Evolutionary conservation across 2,888 invertebrate genomes (phyloP).

Genomic region (Pardosa pseudoannulata): DNA sequence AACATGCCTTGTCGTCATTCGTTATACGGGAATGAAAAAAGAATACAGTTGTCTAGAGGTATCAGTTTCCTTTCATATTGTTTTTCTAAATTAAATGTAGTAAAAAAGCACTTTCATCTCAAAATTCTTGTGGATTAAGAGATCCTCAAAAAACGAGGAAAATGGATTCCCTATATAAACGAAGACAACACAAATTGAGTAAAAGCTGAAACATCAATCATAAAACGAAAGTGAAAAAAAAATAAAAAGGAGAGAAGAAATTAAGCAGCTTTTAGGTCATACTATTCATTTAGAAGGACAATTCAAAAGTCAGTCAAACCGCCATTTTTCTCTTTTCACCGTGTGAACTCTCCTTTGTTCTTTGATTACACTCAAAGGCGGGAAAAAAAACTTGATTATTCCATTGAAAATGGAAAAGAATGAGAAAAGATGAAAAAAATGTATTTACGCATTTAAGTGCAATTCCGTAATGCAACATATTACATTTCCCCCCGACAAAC

Average conservation of each 20-base stretch:
- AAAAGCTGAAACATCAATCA: conserved; percentile 63
- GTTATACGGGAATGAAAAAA: not conserved
- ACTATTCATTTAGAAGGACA: conserved; percentile 54
- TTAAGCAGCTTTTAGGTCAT: conserved; percentile 62
- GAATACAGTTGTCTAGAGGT: not conserved
- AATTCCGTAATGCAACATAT: conserved; percentile 59
- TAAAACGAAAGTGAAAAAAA: conserved; percentile 34
- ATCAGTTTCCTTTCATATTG: conserved; percentile 4
- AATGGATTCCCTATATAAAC: not conserved
- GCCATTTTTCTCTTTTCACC: conserved; percentile 33
- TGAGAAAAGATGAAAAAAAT: conserved; percentile 18
- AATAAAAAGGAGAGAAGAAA: conserved; percentile 22
- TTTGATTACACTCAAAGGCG: conserved; percentile 47
- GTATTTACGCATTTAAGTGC: conserved; percentile 64
- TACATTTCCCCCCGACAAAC: conserved; percentile 66
- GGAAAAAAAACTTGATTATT: conserved; percentile 31
- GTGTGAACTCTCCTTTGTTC: conserved; percentile 47
- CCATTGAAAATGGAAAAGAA: conserved; percentile 49
- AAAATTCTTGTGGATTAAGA: conserved; percentile 28
- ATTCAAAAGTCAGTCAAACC: conserved; percentile 58
- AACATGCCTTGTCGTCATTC: not conserved
- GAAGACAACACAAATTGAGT: not conserved
- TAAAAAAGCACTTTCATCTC: not conserved
- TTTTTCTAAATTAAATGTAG: not conserved
- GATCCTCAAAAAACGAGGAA: conserved; percentile 9